phyloP scores from a whole-genome alignment of 2,113 vertebrate species.

The Bubalus kerabau region DNA sequence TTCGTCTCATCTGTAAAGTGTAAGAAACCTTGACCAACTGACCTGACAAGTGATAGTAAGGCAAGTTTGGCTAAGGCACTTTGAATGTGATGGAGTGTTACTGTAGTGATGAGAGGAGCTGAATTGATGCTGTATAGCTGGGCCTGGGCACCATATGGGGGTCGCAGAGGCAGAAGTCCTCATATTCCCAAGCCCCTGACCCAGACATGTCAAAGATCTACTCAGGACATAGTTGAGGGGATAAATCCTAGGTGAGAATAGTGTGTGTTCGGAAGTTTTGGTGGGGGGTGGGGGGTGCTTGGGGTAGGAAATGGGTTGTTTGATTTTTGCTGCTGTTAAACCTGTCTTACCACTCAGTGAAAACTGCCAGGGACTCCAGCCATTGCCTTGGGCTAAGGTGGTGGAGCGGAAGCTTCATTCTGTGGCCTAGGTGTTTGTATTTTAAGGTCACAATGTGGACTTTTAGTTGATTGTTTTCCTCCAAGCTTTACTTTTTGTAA shows the following conservation, averaged over 20 bases:
- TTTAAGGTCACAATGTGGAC: not conserved
- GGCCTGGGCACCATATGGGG: not conserved
- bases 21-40: not conserved
- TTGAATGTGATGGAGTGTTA: not conserved
- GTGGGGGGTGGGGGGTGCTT: not conserved
- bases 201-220: not conserved
- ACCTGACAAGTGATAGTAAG: too few species aligned
- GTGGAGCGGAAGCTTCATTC: not conserved
- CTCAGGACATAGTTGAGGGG: not conserved
- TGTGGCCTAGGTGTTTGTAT: not conserved
- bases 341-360: not conserved
- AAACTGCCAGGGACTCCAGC: not conserved
- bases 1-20: not conserved
- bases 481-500: not conserved
- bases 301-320: not conserved
- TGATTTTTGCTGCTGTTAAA: not conserved
- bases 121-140: not conserved
- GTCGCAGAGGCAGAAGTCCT: not conserved
- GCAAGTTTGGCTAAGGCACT: not conserved
- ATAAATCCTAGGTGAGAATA: not conserved
- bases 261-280: not conserved
- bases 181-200: not conserved
- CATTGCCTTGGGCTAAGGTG: not conserved
- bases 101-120: not conserved
- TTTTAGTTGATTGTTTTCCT: not conserved